Base-by-base conservation (phyloP, 2,888 invertebrate species). In the Cerastoderma edule region DNA sequence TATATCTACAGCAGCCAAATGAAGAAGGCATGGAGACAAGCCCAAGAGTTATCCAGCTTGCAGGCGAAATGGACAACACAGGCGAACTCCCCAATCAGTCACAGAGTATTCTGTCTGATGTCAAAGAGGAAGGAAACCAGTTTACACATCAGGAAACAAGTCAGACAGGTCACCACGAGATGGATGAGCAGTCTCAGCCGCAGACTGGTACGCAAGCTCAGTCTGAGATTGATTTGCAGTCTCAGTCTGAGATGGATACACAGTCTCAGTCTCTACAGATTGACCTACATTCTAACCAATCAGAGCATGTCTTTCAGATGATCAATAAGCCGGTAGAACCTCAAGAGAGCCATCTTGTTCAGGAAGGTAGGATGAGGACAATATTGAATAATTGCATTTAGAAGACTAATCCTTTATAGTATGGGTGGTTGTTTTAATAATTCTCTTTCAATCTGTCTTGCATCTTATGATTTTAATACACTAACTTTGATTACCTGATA, bases 271-370 rank as follows among this genome's bases (percentile, higher is more conserved):
- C 54, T 3, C 22, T 72, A 27, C 77, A 77, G 60, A 68, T 69
- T 28, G 69, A 57, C 22, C n/a, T 74, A 22, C 48, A 57, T 33
- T 56, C 33, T 19, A 64, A 57, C 60, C 75, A 74, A 54, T 56
- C 75, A 64, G 73, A 66, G 32, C 57, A 65, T 27, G 54, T 80
- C 44, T 72, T 73, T 39, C 67, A 80, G 46, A 54, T 80, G 28
- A 67, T 72, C 0, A 76, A 73, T 33, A 69, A 72, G 16, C 44
- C 70, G 32, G 32, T 63, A 24, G n/a, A 35, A 22, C 39, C 24
- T 8, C 24, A 28, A 48, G n/a, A n/a, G n/a, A n/a, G n/a, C 44
- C 68, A 57, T 1, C 44, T 33, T 57, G 60, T 6, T 22, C 32
- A 39, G 32, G 60, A 39, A 60, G 5, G 10, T 39, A 22, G 10